These are phyloP conservation scores for Epistrophe eligans DNA, from an alignment of 2,888 invertebrate species.

Conservation along the genomic window DNA sequence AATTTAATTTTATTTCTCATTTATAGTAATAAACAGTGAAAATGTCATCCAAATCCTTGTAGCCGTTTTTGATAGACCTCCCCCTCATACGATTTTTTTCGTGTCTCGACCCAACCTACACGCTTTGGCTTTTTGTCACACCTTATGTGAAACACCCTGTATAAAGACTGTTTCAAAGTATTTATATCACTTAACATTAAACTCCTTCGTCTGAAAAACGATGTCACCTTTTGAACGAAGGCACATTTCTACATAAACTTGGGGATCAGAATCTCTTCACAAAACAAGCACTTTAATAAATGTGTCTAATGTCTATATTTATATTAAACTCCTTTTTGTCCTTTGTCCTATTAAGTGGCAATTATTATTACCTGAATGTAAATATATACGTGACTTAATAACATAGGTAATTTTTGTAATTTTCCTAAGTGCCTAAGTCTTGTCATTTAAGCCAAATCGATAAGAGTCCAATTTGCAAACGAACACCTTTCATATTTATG, in stretches of 20 bases:
- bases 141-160: too few relatives aligned
- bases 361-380: slow-evolving; percentile 29
- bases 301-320: not conserved
- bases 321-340: not conserved
- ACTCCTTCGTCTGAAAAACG: not conserved
- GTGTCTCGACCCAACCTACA: too few relatives aligned
- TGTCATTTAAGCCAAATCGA: slow-evolving; percentile 41
- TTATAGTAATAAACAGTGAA: too few relatives aligned
- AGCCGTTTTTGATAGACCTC: too few relatives aligned
- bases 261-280: not conserved
- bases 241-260: not conserved
- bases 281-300: not conserved
- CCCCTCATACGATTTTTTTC: too few relatives aligned
- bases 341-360: slow-evolving; percentile 8
- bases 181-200: too few relatives aligned
- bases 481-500: slow-evolving; percentile 29
- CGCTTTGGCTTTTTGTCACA: too few relatives aligned
- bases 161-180: too few relatives aligned
- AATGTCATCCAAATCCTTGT: too few relatives aligned
- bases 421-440: slow-evolving; percentile 17
- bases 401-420: slow-evolving; percentile 18
- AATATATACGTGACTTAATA: slow-evolving; percentile 54
- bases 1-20: too few relatives aligned
- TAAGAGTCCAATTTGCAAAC: slow-evolving; percentile 45
- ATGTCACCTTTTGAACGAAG: not conserved